Evolutionary conservation across 2,113 vertebrate genomes (phyloP).

Genomic region (Anseranas semipalmata): DNA sequence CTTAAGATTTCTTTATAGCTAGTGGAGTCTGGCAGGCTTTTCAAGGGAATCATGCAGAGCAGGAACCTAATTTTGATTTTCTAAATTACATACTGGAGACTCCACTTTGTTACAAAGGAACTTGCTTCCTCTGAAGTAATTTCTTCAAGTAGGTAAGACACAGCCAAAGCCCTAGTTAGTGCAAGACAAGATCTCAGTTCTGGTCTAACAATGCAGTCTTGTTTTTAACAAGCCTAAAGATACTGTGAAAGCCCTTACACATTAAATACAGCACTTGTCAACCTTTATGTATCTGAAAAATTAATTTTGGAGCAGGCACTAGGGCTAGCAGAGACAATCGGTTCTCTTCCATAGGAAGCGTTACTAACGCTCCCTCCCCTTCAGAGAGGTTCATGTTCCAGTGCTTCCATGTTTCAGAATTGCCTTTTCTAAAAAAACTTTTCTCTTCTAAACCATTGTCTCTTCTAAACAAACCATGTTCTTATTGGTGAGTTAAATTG

Average conservation of each 20-base stretch:
- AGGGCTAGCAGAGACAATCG: neutral
- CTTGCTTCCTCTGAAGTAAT: neutral
- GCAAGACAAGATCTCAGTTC: neutral
- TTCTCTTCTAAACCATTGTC: neutral
- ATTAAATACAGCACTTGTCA: neutral
- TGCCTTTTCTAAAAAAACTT: neutral
- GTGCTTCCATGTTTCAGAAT: neutral
- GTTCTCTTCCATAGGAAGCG: neutral
- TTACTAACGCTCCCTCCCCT: neutral
- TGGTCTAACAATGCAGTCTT: neutral
- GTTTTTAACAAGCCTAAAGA: neutral
- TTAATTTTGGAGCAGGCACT: neutral
- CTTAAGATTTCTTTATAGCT: neutral
- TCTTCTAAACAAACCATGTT: neutral
- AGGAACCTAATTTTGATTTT: neutral
- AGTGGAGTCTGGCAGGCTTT: neutral
- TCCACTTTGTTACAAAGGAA: neutral
- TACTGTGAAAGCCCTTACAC: neutral
- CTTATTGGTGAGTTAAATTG: neutral
- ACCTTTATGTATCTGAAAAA: neutral
- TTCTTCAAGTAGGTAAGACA: neutral
- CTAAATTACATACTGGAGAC: neutral
- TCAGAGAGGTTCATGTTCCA: neutral
- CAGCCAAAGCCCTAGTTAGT: neutral
- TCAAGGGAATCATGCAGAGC: neutral